Conservation (phyloP, 2,888 invertebrate genomes). For the Tuberolachnus salignus region DNA sequence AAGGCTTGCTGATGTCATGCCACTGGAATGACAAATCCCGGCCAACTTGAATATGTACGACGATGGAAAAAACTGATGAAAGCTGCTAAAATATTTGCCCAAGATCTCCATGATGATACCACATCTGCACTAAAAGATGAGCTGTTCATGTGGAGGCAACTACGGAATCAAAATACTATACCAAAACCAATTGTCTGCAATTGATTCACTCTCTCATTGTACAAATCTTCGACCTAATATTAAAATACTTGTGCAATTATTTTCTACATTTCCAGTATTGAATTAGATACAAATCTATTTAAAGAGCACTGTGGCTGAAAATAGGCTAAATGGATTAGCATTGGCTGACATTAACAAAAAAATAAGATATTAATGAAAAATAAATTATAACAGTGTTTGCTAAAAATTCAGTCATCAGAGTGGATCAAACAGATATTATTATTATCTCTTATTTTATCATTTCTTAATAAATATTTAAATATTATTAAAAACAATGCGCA, state of each 20-base stretch:
- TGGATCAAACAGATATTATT: too few relatives aligned
- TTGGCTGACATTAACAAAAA: neutral
- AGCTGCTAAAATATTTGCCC: too few relatives aligned
- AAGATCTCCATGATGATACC: neutral
- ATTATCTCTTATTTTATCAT: too few relatives aligned
- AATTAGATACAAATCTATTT: neutral
- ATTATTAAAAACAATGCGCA: too few relatives aligned
- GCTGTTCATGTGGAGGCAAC: neutral
- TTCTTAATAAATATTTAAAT: too few relatives aligned
- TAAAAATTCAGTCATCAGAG: too few relatives aligned
- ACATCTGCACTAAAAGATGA: neutral
- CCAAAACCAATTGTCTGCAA: neutral
- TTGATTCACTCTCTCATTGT: neutral
- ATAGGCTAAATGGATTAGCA: neutral
- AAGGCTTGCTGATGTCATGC: too few relatives aligned
- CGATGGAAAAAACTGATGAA: neutral
- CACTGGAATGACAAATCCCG: too few relatives aligned
- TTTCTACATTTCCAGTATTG: neutral
- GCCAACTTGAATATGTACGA: neutral
- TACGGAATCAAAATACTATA: neutral
- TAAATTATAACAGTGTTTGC: too few relatives aligned
- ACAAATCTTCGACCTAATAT: neutral
- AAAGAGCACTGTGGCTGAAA: neutral
- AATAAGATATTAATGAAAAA: too few relatives aligned
- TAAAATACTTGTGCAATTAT: neutral